A percentile compares a stretch with the other conserved stretches of the same genome.
Evolutionary conservation across 37 sponge, comb jelly and placozoan species (phyloP).

Genomic region (Aphrocallistes beatrix): DNA sequence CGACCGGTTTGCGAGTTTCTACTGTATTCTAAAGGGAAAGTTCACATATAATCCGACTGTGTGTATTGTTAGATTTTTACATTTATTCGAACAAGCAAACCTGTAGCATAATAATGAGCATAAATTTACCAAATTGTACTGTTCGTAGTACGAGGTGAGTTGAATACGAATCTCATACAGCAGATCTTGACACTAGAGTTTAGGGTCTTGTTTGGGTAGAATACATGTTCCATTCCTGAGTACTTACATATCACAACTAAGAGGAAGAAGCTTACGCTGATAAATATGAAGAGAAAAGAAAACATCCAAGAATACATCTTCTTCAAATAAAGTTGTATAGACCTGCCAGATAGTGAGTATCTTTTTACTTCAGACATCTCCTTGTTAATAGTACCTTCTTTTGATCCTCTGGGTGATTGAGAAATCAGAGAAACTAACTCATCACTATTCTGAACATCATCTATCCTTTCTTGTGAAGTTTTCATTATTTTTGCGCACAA

Average conservation of each 20-base stretch:
- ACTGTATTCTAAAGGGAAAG: too few species aligned
- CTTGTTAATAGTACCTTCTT: neutral
- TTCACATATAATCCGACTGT: too few species aligned
- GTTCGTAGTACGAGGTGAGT: too few species aligned
- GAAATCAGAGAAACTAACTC: neutral
- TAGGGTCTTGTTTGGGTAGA: neutral
- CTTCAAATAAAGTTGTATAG: too few species aligned
- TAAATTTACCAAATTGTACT: too few species aligned
- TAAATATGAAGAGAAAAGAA: neutral
- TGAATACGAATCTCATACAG: slow-evolving; percentile 6
- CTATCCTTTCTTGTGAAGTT: neutral
- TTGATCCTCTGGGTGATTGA: neutral
- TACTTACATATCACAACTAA: neutral
- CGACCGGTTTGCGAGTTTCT: too few species aligned
- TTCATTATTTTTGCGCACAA: neutral
- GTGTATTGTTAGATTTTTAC: too few species aligned
- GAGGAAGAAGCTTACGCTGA: neutral
- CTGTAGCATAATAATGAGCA: too few species aligned
- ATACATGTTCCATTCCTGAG: neutral
- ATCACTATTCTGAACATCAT: neutral
- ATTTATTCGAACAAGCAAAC: too few species aligned
- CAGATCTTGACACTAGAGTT: neutral
- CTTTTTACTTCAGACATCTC: too few species aligned
- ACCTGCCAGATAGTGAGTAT: too few species aligned
- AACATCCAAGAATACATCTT: neutral